Evolutionary conservation across 2,113 vertebrate species (phyloP).

Genomic region (Sturnira hondurensis): DNA sequence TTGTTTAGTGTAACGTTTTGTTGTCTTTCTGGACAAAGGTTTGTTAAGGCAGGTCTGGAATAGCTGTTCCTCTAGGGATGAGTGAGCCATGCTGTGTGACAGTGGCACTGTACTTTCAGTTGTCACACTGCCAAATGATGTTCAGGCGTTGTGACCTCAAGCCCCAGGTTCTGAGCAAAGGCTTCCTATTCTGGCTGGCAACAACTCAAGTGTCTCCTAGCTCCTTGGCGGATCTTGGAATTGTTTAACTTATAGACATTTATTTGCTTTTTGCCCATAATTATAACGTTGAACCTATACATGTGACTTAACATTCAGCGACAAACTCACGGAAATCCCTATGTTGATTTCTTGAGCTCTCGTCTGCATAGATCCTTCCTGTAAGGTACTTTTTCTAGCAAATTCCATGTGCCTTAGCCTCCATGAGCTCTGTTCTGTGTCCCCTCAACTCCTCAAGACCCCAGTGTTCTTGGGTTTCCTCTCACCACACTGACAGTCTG

Average conservation of each 20-base stretch:
- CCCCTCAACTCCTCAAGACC: not conserved
- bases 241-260: not conserved
- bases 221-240: not conserved
- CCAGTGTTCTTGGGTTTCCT: not conserved
- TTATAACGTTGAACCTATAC: not conserved
- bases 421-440: not conserved
- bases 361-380: not conserved
- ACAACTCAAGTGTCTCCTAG: not conserved
- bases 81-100: not conserved
- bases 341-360: not conserved
- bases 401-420: not conserved
- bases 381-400: not conserved
- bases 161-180: not conserved
- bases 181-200: not conserved
- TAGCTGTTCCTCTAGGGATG: not conserved
- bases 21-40: not conserved
- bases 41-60: not conserved
- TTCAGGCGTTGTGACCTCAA: not conserved
- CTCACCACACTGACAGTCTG: fast-evolving
- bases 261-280: not conserved
- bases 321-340: not conserved
- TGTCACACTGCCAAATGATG: not conserved
- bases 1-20: not conserved
- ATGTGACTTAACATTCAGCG: not conserved
- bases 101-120: not conserved